Evolutionary conservation across 2,113 vertebrate species (phyloP), one percentile per base, ranked within the genome.

Genomic region (Rattus norvegicus): DNA sequence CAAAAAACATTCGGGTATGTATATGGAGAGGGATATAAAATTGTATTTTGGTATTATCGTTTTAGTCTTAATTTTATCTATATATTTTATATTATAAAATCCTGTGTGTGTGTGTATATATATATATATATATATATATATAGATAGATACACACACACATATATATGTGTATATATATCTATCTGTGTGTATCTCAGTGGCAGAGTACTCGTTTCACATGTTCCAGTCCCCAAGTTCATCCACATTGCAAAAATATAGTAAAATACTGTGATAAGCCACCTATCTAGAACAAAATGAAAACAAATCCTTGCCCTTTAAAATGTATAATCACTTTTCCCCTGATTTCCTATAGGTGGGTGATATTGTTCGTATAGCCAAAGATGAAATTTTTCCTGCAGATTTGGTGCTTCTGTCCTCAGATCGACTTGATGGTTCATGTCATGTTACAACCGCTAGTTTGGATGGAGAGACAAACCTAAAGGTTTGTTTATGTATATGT

Each of bases 361-460:
- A 99, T 98, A 99, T 99, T 95, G 99, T 99, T 92, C 99, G 99
- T 97, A 99, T 99, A 98, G 99, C 99, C 98, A 99, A 99, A 99
- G 99, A 99, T 99, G 99, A 99, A 98, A 99, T 99, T 43, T 99
- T 99, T 95, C 99, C 99, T 80, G 99, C 97, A 89, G 99, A 99
- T 97, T 98, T 99, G 98, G 99, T 99, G 96, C 98, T 99, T 94
- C 98, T 99, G 96, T 99, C 99, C 0, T 99, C 99, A 14, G 99
- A 99, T 81, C 99, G 99, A 91, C 98, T 90, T 0, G 99, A 99
- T 0, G 99, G 99, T 90, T 99, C 99, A 5, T 99, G 99, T 98
- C 99, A 99, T 14, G 99, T 99, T 94, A 99, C 99, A 97, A 99
- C 99, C 1, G 99, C 99, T 91, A 99, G 99, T 97, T 99, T 99